Base-by-base conservation (phyloP, 2,888 invertebrate genomes). In the Tyria jacobaeae region DNA sequence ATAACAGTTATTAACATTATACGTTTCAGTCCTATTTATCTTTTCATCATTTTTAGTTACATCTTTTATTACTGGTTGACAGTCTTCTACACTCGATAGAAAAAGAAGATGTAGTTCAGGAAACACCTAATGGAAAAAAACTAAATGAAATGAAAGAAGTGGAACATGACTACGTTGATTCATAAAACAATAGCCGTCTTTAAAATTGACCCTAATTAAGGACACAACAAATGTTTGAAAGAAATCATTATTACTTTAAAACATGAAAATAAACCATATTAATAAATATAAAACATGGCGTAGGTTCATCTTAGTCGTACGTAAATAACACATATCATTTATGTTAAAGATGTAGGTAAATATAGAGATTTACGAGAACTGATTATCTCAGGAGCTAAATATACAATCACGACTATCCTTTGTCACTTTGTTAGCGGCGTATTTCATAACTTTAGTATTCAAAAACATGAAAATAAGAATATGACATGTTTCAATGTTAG, bases 331-430 rank as follows among this genome's bases (percentile, higher is more conserved):
- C 44, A 44, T 44, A 44, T 44, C 44, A 44, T 35, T 24, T 39
- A 53, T 53, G 39, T 41, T 54, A 39, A 41, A 25, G 27, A 39
- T 12, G 41, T 54, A 34, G 14, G 44, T 34, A 27, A 27, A 21
- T 17, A n/a, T 24, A 12, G 21, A 55, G 44, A 49, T 66, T 54
- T 41, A 53, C 39, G 25, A 51, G 39, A 63, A 34, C n/a, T 37
- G 52, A 66, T 72, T 62, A 65, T 65, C 59, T 75, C 53, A 65
- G 60, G 44, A 49, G 71, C 21, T 76, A 73, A 76, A 70, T 66
- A 57, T 66, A 63, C 63, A 64, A 73, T 72, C 70, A 71, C 72
- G 71, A 75, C 65, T 71, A 69, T 74, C 70, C 78, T 73, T 75
- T 71, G 61, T 60, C 62, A 57, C 53, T 69, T 60, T 62, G 58